Evolutionary conservation across 1,140 invertebrate species (phyloP), one percentile per base, ranked within the genome.

Genomic region (Dreissena rostriformis): DNA sequence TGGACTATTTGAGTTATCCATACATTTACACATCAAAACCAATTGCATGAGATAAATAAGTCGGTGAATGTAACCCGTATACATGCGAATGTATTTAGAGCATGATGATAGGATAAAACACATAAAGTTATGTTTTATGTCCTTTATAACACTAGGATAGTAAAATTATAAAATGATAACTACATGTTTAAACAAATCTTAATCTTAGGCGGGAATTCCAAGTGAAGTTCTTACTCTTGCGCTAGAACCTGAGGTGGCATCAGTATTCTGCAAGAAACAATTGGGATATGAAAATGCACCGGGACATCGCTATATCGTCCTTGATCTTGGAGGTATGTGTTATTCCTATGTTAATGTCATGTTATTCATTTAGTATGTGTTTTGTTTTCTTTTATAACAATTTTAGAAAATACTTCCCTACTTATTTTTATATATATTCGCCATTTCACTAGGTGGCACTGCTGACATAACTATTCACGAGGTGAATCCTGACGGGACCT

Each of bases 381-480:
- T 39, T 8, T 2, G 2, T 39, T 39, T 39, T 8, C 39, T n/a
- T 39, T 39, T 39, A 5, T 5, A 2, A 2, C 2, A 39, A n/a
- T n/a, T 39, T 39, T 39, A 39, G 39, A 39, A 39, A 39, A 39
- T 39, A 5, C 2, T 39, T 39, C 39, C 39, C 8, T 39, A 39
- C 39, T 5, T 8, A 39, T 39, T 39, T n/a, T 39, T 8, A 39
- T 39, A 39, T 39, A 39, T 39, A 39, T 39, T 39, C 39, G 39
- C 8, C 8, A 39, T 70, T 63, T 57, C 63, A 61, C 61, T 49
- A 87, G 87, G 87, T 4, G 87, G 87, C 2, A 88, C 87, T n/a
- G 86, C 74, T 26, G 87, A 88, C 61, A 86, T 88, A 0, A 85
- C 87, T 49, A 79, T 68, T 28, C 86, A 88, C 51, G 76, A 88